Percentiles rank a stretch among this genome's conserved stretches.
These are phyloP conservation scores for Ahaetulla prasina DNA, from an alignment of 2,113 vertebrate genomes.

Conservation along the genomic window DNA sequence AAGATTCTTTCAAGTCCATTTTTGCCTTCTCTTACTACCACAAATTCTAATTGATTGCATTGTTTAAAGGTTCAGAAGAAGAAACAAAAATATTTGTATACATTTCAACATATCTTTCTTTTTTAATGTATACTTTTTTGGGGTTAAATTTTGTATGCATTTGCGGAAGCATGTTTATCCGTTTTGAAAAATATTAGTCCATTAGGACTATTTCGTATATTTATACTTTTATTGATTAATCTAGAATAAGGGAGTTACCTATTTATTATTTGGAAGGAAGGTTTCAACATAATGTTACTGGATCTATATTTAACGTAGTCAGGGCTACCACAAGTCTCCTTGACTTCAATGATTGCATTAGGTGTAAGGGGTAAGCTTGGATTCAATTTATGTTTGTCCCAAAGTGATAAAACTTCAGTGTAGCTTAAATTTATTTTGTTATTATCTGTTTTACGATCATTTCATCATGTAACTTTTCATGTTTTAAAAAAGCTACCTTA, in stretches of 20 bases:
- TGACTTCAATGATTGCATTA: neutral
- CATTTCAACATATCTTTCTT: neutral
- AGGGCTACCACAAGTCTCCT: neutral
- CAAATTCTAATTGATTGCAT: neutral
- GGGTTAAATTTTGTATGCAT: neutral
- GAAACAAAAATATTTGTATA: neutral
- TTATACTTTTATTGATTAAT: neutral
- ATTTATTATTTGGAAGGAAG: neutral
- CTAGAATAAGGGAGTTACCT: neutral
- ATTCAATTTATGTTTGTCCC: neutral
- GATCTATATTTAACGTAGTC: neutral
- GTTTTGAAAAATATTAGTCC: neutral
- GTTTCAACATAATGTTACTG: neutral
- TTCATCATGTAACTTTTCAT: conserved; percentile 6
- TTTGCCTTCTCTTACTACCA: neutral
- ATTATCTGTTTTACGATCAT: neutral
- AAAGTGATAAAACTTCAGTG: neutral
- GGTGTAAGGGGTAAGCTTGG: neutral
- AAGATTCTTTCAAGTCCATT: neutral
- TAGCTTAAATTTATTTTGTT: neutral
- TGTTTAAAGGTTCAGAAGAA: neutral
- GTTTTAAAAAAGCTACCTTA: neutral
- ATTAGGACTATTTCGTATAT: neutral
- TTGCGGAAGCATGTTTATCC: neutral
- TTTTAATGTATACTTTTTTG: neutral